Evolutionary conservation across 2,888 invertebrate genomes (phyloP).

Genomic region (Clanis bilineata): DNA sequence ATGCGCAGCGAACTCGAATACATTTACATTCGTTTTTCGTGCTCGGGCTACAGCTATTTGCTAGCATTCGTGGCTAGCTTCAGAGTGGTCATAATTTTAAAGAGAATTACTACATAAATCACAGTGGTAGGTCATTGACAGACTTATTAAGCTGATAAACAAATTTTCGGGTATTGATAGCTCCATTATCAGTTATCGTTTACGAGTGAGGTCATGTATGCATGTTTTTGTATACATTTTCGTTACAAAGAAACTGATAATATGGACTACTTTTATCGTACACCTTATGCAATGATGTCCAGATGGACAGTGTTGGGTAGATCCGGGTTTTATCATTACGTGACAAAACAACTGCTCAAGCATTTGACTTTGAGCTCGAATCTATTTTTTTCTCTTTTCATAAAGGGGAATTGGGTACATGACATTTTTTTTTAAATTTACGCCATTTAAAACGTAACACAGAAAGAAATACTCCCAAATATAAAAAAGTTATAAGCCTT

Average conservation of each 20-base stretch:
- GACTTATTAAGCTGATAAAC: not conserved
- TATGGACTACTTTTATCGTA: not conserved
- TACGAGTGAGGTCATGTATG: not conserved
- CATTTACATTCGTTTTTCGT: not conserved
- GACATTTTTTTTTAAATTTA: too few relatives aligned
- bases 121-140: constrained; percentile 5
- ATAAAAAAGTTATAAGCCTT: too few relatives aligned
- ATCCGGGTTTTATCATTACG: too few relatives aligned
- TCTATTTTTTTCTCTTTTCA: too few relatives aligned
- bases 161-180: not conserved
- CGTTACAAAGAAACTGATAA: not conserved
- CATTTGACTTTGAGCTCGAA: too few relatives aligned
- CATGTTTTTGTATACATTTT: not conserved
- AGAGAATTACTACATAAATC: not conserved
- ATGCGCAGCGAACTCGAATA: too few relatives aligned
- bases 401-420: too few relatives aligned
- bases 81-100: too few relatives aligned
- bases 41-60: not conserved
- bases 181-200: not conserved
- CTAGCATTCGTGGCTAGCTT: too few relatives aligned
- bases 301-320: not conserved
- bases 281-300: not conserved
- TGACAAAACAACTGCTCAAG: too few relatives aligned
- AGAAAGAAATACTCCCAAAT: too few relatives aligned
- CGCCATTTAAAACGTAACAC: too few relatives aligned